Conservation (phyloP, 37 sponge, comb jelly and placozoan species). For the Mnemiopsis leidyi region DNA sequence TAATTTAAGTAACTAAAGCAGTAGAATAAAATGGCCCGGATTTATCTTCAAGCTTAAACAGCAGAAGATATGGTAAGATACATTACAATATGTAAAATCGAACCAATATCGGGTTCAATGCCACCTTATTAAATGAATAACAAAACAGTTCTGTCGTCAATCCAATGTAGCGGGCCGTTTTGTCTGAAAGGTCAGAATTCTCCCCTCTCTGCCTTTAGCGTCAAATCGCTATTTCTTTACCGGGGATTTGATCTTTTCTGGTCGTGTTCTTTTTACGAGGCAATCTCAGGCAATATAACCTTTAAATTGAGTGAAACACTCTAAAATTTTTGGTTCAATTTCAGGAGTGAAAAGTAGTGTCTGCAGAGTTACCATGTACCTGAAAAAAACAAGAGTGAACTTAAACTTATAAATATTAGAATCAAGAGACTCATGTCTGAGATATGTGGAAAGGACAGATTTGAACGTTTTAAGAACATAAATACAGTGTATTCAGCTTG, state of each 20-base stretch:
- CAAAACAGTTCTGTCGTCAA: background rate
- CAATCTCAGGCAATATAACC: slow-evolving; percentile 19
- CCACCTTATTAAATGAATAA: too few species aligned
- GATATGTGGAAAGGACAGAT: too few species aligned
- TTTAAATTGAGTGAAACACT: slow-evolving; percentile 48
- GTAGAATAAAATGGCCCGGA: background rate
- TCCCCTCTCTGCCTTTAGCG: background rate
- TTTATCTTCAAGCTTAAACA: too few species aligned
- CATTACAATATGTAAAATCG: too few species aligned
- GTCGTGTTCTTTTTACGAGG: too few species aligned
- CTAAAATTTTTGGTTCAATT: slow-evolving; percentile 15
- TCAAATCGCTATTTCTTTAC: background rate
- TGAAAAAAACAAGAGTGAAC: too few species aligned
- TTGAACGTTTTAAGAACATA: too few species aligned
- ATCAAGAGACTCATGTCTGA: background rate
- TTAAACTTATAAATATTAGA: too few species aligned
- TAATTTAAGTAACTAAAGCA: too few species aligned
- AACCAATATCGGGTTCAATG: too few species aligned
- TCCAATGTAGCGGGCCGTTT: background rate
- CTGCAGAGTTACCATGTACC: slow-evolving; percentile 50
- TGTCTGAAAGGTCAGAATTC: background rate
- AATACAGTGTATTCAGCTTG: too few species aligned
- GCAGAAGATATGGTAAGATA: too few species aligned
- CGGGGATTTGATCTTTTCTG: background rate
- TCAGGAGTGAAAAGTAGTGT: slow-evolving; percentile 40